These are phyloP conservation scores for Cathartes aura DNA, from an alignment of 2,113 vertebrate species.

Conservation along the genomic window DNA sequence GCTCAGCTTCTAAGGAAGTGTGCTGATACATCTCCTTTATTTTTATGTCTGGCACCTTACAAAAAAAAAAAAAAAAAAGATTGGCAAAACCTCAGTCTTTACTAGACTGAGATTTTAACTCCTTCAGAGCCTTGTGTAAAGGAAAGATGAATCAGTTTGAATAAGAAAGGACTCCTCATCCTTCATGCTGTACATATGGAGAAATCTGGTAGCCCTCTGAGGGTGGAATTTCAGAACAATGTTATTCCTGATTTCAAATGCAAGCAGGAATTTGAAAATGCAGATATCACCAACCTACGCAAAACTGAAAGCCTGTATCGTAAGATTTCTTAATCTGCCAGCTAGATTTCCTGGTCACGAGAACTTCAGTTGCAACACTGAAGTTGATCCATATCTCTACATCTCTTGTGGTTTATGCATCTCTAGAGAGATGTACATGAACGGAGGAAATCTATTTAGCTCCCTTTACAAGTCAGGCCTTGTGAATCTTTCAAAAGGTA, in stretches of 20 bases:
- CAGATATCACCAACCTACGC: background rate
- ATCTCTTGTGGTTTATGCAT: background rate
- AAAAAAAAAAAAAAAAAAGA: background rate
- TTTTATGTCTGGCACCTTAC: constrained; percentile 31
- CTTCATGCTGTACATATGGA: background rate
- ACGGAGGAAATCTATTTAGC: background rate
- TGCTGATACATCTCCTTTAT: constrained; percentile 17
- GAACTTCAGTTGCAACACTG: background rate
- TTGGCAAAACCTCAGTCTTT: background rate
- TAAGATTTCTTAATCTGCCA: background rate
- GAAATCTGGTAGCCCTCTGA: background rate
- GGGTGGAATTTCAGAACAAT: background rate
- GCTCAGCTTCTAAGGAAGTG: background rate
- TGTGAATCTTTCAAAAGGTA: background rate
- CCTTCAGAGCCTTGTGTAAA: background rate
- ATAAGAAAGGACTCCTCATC: background rate
- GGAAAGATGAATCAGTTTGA: background rate
- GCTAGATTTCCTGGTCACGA: background rate
- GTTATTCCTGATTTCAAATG: background rate
- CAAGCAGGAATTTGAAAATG: background rate
- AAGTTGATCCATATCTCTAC: background rate
- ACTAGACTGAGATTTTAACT: constrained; percentile 20
- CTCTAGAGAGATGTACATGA: background rate
- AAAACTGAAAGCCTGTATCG: background rate
- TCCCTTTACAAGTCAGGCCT: background rate